Percentiles rank a stretch among this genome's conserved stretches.
These are phyloP conservation scores for Procambarus virginalis DNA, from an alignment of 1,140 invertebrate species.

Conservation along the genomic window DNA sequence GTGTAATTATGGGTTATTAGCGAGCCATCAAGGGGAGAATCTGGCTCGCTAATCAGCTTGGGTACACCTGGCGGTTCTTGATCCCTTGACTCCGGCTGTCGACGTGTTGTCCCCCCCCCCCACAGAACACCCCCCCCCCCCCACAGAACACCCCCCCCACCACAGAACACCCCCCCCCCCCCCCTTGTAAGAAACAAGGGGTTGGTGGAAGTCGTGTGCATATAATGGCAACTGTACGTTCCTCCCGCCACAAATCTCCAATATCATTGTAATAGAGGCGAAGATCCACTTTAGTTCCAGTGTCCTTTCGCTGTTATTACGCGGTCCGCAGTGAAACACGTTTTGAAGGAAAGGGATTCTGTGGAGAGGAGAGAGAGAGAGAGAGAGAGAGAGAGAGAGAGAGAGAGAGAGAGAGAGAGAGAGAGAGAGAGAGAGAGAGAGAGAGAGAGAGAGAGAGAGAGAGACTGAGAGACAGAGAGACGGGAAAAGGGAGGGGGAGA, in stretches of 20 bases:
- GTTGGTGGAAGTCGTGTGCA: neutral
- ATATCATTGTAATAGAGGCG: neutral
- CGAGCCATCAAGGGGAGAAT: neutral
- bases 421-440: no score
- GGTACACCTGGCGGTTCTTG: neutral
- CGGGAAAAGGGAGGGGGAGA: no score
- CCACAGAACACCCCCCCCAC: no score
- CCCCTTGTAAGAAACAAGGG: neutral
- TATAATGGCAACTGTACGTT: neutral
- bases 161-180: no score
- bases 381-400: no score
- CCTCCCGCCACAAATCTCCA: neutral
- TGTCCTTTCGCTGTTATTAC: neutral
- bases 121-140: neutral
- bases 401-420: no score
- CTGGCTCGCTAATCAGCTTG: neutral
- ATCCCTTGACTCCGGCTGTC: neutral
- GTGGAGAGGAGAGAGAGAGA: no score
- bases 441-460: no score
- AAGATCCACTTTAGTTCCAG: neutral
- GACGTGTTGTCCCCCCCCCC: neutral
- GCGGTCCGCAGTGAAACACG: neutral
- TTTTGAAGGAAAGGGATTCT: no score
- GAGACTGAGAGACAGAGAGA: no score
- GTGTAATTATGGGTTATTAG: neutral